Base-by-base conservation (phyloP, 2,888 invertebrate genomes). In the Noctua comes region DNA sequence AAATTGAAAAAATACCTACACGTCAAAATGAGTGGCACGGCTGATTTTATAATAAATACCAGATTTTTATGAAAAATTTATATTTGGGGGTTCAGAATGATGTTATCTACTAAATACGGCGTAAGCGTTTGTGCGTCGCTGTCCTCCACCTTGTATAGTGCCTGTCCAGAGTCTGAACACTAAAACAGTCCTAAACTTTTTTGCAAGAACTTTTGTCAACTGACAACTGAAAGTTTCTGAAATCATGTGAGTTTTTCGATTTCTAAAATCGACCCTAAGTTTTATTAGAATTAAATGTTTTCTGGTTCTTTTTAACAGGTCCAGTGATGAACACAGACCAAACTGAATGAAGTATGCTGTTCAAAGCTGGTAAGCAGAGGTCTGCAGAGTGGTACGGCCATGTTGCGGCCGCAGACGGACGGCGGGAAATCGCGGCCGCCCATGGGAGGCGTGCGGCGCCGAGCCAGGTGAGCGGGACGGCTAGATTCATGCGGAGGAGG, bases 341-440 rank as follows among this genome's bases (percentile, higher is more conserved):
- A 79, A 66, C 80, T 64, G 84, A 90, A 89, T 89, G 93, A 90
- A 91, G 86, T 85, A 89, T 90, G 91, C 87, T 91, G 90, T 90
- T 86, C 81, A 85, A 83, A 90, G 92, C 91, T 94, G 94, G 92
- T 94, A 91, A 92, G 89, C 91, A 91, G 92, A 92, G 91, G 91
- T 90, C 92, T 91, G 89, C 88, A 88, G 91, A 92, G 91, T 90
- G 92, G 93, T 94, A 94, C 96, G 95, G 96, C 96, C 96, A 96
- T 96, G 95, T 96, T 96, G 95, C 92, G 93, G 93, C 93, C 91
- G 89, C 88, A 90, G 91, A 92, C 93, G 93, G 92, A 94, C 95
- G 94, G 96, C 95, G 95, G 96, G 95, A 96, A 96, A 96, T 93
- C 95, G 96, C 96, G 93, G 96, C 96, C 97, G 96, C 96, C 97